A percentile compares a stretch with the other conserved stretches of the same genome.
Conservation (phyloP, 2,797 vertebrate genomes). For the Champsocephalus esox region DNA sequence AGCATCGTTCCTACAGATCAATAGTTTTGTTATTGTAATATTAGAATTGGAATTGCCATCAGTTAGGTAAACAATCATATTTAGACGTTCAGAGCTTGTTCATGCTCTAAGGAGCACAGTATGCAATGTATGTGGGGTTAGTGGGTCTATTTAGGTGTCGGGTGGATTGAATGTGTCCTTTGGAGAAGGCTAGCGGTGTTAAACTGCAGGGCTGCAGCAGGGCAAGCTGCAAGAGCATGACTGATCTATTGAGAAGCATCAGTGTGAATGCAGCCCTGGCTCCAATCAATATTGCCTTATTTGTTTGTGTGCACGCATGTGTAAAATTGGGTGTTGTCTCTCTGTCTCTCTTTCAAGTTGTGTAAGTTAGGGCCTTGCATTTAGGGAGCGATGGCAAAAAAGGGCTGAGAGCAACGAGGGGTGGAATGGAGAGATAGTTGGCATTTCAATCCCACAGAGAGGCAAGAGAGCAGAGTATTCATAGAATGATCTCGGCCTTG, state of each 20-base stretch:
- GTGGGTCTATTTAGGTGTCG: conserved; percentile 60
- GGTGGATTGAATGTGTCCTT: conserved; percentile 75
- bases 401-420: conserved; percentile 54
- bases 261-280: conserved; percentile 69
- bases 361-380: conserved; percentile 69
- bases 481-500: conserved; percentile 53
- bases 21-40: conserved; percentile 34
- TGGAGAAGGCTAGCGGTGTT: conserved; percentile 61
- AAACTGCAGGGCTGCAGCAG: conserved; percentile 73
- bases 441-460: conserved; percentile 62
- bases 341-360: conserved; percentile 59
- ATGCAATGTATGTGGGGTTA: conserved; percentile 38
- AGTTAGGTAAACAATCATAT: conserved; percentile 49
- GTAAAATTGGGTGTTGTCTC: conserved; percentile 74
- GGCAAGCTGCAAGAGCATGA: conserved; percentile 73
- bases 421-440: conserved; percentile 62
- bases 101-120: conserved; percentile 31
- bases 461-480: conserved; percentile 51
- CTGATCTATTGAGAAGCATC: conserved; percentile 81
- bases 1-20: conserved; percentile 31
- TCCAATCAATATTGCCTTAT: conserved; percentile 78
- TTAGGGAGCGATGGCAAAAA: conserved; percentile 56
- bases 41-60: conserved; percentile 18
- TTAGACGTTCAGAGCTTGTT: conserved; percentile 20
- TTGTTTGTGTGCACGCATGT: conserved; percentile 77